Evolutionary conservation across 2,113 vertebrate genomes (phyloP).

Genomic region (Gulo gulo): DNA sequence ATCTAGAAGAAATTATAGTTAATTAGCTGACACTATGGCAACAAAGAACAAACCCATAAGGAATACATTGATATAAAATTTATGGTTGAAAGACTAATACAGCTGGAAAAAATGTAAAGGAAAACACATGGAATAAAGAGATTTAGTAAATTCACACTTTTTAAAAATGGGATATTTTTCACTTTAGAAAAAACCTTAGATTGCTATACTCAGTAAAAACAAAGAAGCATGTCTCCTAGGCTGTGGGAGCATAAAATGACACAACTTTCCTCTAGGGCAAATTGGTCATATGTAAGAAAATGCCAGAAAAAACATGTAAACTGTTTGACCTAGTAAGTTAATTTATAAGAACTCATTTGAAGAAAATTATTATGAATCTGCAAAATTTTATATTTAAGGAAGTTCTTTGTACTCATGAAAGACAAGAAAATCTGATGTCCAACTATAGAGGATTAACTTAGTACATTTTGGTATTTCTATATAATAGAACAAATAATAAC

Average conservation of each 20-base stretch:
- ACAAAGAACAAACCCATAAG: not conserved
- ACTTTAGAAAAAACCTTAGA: not conserved
- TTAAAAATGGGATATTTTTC: not conserved
- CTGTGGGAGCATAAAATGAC: not conserved
- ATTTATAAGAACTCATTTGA: slow-evolving; percentile 13
- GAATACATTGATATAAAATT: not conserved
- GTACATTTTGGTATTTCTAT: slow-evolving; percentile 5
- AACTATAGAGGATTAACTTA: not conserved
- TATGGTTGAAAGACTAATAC: not conserved
- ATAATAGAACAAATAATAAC: not conserved
- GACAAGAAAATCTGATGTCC: not conserved
- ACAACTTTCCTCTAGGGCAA: not conserved
- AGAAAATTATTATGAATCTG: not conserved
- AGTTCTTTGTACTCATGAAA: not conserved
- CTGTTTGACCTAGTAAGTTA: slow-evolving; percentile 4
- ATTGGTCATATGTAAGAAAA: not conserved
- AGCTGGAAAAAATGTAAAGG: not conserved
- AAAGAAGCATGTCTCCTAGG: not conserved
- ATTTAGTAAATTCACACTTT: not conserved
- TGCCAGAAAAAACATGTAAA: not conserved
- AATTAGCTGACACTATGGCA: not conserved
- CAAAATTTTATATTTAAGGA: not conserved
- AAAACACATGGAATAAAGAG: not conserved
- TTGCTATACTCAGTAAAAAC: not conserved
- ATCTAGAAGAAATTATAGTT: not conserved